Evolutionary conservation across 2,888 invertebrate genomes (phyloP).

Genomic region (Harpagoxenus sublaevis): DNA sequence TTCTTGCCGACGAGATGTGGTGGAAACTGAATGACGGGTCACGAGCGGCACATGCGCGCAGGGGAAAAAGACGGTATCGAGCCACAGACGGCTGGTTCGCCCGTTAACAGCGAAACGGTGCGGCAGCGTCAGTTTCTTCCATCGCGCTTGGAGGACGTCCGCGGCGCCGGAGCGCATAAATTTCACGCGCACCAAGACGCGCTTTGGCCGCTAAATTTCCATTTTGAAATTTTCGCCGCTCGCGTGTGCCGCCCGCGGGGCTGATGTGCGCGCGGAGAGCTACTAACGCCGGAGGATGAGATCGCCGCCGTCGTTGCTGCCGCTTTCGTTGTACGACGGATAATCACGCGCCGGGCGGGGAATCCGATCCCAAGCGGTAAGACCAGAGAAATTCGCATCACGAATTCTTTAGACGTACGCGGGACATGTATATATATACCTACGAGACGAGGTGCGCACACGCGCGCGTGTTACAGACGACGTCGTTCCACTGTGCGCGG

Average conservation of each 20-base stretch:
- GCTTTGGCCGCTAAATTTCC: conserved; percentile 19
- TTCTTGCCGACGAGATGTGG: conserved; percentile 62
- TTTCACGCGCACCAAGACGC: conserved; percentile 45
- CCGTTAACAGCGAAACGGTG: conserved; percentile 77
- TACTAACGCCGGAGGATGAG: conserved; percentile 55
- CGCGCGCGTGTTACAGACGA: background rate
- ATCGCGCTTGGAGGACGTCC: conserved; percentile 72
- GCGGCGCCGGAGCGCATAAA: conserved; percentile 55
- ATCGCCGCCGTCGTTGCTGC: conserved; percentile 33
- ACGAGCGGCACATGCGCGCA: conserved; percentile 82
- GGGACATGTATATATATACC: background rate
- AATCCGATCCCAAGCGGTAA: conserved; percentile 75
- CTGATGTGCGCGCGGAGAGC: conserved; percentile 54
- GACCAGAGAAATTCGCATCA: conserved; percentile 41
- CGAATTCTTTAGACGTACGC: conserved; percentile 7
- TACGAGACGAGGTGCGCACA: conserved; percentile 2
- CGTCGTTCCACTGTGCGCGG: conserved; percentile 12
- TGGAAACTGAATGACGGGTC: conserved; percentile 59
- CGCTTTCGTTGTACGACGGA: conserved; percentile 74
- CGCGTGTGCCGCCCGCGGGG: conserved; percentile 24
- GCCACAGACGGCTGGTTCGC: conserved; percentile 83
- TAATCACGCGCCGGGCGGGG: conserved; percentile 75
- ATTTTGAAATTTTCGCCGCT: conserved; percentile 11
- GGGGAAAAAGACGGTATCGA: conserved; percentile 83
- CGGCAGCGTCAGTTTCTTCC: conserved; percentile 75